phyloP scores from a whole-genome alignment of 1,140 invertebrate species.

The Drosophila littoralis region DNA sequence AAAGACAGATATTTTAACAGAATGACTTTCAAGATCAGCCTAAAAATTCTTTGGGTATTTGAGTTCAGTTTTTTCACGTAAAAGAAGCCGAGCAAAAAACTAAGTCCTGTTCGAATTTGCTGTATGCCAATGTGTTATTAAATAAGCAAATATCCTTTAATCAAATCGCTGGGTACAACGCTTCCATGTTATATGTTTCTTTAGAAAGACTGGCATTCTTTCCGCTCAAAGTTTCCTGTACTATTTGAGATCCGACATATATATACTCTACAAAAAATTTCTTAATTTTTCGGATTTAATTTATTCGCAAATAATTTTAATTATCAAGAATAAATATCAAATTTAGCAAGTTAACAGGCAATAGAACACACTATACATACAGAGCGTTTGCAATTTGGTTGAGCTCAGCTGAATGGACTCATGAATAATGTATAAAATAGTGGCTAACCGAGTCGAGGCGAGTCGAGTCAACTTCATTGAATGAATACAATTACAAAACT shows the following conservation, averaged over 20 bases:
- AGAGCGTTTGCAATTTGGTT: constrained; percentile 6
- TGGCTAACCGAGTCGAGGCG: constrained; percentile 14
- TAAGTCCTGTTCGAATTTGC: no score
- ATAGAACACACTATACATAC: constrained; percentile 29
- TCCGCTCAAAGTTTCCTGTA: not conserved
- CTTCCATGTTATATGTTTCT: no score
- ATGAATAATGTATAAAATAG: constrained; percentile 73
- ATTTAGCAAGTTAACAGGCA: constrained; percentile 28
- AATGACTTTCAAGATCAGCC: no score
- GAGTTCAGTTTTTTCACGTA: no score
- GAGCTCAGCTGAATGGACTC: constrained; percentile 33
- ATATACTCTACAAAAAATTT: no score
- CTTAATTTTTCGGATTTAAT: not conserved
- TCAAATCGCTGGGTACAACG: no score
- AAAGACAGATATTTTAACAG: no score
- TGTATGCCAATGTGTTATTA: no score
- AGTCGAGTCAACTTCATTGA: constrained; percentile 66
- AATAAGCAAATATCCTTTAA: no score
- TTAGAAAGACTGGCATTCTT: no score
- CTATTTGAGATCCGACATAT: not conserved
- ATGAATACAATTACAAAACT: constrained; percentile 80
- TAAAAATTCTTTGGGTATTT: no score
- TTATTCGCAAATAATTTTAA: constrained; percentile 26
- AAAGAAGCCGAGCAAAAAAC: no score
- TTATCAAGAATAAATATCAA: constrained; percentile 27